Evolutionary conservation across 23 tunicate species (phyloP), one percentile per base, ranked within the genome.

Genomic region (Ciona savignyi): DNA sequence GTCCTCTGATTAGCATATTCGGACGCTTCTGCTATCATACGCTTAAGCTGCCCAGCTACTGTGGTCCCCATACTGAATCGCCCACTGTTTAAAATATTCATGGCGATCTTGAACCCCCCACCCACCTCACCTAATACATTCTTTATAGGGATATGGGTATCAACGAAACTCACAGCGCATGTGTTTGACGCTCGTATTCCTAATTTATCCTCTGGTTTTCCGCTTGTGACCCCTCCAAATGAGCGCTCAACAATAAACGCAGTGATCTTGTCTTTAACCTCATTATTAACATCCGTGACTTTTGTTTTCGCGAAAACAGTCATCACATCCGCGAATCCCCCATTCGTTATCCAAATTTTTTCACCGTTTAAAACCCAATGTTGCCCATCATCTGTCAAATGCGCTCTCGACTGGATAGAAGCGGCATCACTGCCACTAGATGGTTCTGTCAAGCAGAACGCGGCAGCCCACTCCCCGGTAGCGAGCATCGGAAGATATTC

Each of bases 241-340:
- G 69, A 27, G 21, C 88, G 65, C 51, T 95, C 99, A 51, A 95
- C 95, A 29, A 95, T 84, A 67, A 95, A 95, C 21, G 95, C 95
- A 23, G 95, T 80, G 9, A 88, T 90, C 24, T 80, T 90, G 48
- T 90, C 97, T 27, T 63, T 74, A 23, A 70, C 30, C 32, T 79
- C 49, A 20, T 77, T 86, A 69, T 79, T 76, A 0, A 56, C 68
- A 48, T 78, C 86, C 0, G 30, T 73, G 9, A 90, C 77, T 62
- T 76, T 65, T 1, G 88, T 83, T 84, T 88, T 90, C 3, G 99
- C 99, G 73, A 95, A 95, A 60, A 95, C 99, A 34, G 95, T 95
- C 80, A 95, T 77, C 2, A 95, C 71, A 62, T 95, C 95, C 1
- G 99, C 99, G 20, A 84, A 23, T 9, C 74, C 92, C 1, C 86